Evolutionary conservation across 2,888 invertebrate genomes (phyloP).

Genomic region (Leucophenga montana): DNA sequence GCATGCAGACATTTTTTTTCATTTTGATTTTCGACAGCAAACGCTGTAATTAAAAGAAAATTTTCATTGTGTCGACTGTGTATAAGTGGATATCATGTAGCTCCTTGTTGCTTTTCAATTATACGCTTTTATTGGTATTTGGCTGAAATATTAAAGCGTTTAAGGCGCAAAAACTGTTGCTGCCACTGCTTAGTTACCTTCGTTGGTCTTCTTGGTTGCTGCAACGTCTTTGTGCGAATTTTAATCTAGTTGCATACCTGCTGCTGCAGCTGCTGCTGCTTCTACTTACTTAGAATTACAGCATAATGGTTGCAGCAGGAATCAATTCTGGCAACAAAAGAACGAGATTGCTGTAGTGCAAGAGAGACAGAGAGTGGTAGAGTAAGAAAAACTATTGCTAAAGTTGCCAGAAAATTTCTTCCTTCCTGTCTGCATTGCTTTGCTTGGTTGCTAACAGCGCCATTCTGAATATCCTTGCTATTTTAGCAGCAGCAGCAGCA

Average conservation of each 20-base stretch:
- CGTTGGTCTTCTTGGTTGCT: too few relatives aligned
- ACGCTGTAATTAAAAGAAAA: background rate
- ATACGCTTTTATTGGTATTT: background rate
- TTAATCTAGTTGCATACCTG: conserved; percentile 11
- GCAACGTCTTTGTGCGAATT: background rate
- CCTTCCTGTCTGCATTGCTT: conserved; percentile 1
- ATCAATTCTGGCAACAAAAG: background rate
- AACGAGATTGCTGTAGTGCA: background rate
- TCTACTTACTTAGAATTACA: background rate
- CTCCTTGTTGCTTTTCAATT: conserved; percentile 9
- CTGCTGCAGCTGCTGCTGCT: conserved; percentile 9
- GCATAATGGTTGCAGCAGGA: background rate
- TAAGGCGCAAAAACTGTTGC: background rate
- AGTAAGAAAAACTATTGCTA: conserved; percentile 17
- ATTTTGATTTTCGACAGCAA: background rate
- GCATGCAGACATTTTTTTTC: background rate
- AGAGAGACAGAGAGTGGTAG: background rate
- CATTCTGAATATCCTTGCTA: too few relatives aligned
- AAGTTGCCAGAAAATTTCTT: conserved; percentile 33
- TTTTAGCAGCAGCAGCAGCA: too few relatives aligned
- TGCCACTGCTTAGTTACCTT: background rate
- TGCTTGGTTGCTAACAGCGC: background rate
- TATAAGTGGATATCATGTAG: background rate
- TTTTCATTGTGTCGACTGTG: background rate
- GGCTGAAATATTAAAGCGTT: conserved; percentile 7